Conservation (phyloP, 2,113 vertebrate genomes). For the Leptobrachium leishanense region DNA sequence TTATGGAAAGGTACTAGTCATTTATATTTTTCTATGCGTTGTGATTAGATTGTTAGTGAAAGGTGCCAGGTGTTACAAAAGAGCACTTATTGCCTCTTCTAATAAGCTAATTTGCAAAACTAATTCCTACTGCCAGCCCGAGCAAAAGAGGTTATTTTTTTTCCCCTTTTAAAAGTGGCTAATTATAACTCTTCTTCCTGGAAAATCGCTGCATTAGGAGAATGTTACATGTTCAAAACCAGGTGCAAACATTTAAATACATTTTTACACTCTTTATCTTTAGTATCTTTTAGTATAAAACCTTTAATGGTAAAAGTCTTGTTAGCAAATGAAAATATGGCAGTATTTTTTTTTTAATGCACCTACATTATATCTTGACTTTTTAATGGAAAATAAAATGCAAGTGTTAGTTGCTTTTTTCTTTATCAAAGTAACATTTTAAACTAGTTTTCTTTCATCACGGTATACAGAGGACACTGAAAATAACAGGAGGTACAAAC, state of each 20-base stretch:
- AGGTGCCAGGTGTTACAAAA: constrained; percentile 42
- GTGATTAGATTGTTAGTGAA: constrained; percentile 35
- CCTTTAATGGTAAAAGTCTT: constrained; percentile 14
- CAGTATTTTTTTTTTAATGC: constrained; percentile 15
- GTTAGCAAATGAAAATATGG: constrained; percentile 20
- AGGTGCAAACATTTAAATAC: constrained; percentile 37
- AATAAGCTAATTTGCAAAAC: constrained; percentile 45
- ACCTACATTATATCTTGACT: not conserved
- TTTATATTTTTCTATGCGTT: constrained; percentile 27
- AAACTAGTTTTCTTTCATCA: no score
- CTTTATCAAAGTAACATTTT: no score
- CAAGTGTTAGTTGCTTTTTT: not conserved
- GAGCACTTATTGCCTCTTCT: constrained; percentile 36
- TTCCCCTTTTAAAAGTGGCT: constrained; percentile 30
- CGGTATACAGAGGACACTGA: no score
- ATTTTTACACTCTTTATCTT: constrained; percentile 13
- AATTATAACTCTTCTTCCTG: constrained; percentile 26
- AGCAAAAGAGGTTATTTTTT: constrained; percentile 13
- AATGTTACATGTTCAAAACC: constrained; percentile 15
- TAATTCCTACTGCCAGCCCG: constrained; percentile 31
- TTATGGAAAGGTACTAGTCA: not conserved
- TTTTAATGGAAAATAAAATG: not conserved
- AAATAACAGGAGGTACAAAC: no score
- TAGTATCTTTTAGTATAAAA: constrained; percentile 2
- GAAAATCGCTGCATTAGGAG: constrained; percentile 17